Conservation (phyloP, 2,797 vertebrate genomes). For the Ispidina picta region DNA sequence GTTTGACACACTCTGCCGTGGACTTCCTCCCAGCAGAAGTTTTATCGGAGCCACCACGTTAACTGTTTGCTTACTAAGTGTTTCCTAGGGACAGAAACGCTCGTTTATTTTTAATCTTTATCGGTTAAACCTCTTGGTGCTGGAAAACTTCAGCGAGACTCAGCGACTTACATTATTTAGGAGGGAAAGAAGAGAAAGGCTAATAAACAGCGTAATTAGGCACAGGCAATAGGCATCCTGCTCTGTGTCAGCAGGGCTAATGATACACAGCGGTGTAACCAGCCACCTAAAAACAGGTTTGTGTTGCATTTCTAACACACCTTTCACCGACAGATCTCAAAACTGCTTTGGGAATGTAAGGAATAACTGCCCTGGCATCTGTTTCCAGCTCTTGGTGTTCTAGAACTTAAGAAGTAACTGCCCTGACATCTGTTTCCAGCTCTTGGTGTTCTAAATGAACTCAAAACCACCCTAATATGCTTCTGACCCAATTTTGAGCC, state of each 20-base stretch:
- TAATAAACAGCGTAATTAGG: neutral
- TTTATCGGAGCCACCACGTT: neutral
- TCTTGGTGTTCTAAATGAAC: neutral
- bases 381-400: neutral
- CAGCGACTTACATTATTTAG: neutral
- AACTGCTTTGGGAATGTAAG: neutral
- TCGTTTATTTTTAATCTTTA: neutral
- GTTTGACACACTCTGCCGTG: neutral
- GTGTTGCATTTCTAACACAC: neutral
- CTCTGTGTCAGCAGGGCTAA: neutral
- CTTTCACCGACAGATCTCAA: neutral
- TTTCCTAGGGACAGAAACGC: neutral
- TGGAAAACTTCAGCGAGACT: neutral
- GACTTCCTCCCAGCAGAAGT: slow-evolving; percentile 37
- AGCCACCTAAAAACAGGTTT: neutral
- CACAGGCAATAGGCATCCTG: neutral
- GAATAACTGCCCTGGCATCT: neutral
- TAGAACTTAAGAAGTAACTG: neutral
- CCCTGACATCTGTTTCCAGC: neutral
- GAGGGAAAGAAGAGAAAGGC: neutral
- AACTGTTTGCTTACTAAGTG: slow-evolving; percentile 39
- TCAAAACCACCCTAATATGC: fast-evolving
- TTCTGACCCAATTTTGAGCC: fast-evolving
- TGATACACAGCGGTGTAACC: neutral
- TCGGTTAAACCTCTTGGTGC: neutral